Evolutionary conservation across 2,797 vertebrate genomes (phyloP).

Genomic region (Melopsittacus undulatus): DNA sequence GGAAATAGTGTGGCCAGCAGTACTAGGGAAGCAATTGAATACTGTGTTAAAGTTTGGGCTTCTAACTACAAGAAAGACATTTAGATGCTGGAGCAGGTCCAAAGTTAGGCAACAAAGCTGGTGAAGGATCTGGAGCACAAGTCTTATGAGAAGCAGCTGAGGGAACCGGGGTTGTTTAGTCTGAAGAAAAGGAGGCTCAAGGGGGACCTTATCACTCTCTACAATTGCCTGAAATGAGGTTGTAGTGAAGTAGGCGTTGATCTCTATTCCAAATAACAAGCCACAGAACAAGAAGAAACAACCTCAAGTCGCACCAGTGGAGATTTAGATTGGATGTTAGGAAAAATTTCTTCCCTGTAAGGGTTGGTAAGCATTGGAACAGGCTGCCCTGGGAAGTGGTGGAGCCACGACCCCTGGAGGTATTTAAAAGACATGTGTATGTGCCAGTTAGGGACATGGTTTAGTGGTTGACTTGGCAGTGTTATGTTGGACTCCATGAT

Average conservation of each 20-base stretch:
- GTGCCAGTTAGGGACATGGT: background rate
- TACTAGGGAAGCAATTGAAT: background rate
- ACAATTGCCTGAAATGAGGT: background rate
- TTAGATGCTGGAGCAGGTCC: background rate
- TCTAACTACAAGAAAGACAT: background rate
- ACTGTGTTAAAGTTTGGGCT: background rate
- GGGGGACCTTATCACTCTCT: background rate
- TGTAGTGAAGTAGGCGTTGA: background rate
- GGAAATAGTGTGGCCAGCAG: background rate
- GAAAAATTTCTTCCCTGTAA: background rate
- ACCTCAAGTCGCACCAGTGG: background rate
- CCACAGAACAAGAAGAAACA: background rate
- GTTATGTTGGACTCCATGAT: background rate
- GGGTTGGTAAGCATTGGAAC: background rate
- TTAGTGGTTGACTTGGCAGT: background rate
- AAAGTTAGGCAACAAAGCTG: background rate
- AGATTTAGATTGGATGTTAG: background rate
- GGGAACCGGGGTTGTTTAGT: background rate
- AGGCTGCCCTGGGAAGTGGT: background rate
- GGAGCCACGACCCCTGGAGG: background rate
- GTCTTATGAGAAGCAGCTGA: background rate
- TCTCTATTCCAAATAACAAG: background rate
- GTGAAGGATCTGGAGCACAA: background rate
- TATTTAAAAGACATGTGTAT: background rate
- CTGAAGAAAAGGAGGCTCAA: background rate